phyloP scores from a whole-genome alignment of 2,888 invertebrate species.

The Brachyptera risi region DNA sequence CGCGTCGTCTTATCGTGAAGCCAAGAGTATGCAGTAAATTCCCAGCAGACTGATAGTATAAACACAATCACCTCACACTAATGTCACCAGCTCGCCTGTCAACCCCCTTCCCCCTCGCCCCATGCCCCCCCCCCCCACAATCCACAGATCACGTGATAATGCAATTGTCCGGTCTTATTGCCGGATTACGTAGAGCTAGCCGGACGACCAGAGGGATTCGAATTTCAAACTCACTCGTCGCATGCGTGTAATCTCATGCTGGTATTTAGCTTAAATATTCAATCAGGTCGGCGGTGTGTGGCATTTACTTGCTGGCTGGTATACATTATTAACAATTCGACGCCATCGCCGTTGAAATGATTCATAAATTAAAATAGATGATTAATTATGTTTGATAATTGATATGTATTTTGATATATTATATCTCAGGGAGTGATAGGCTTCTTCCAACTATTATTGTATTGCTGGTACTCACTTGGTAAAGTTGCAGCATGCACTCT shows the following conservation, averaged over 20 bases:
- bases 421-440: too few relatives aligned
- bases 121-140: too few relatives aligned
- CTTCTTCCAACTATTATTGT: too few relatives aligned
- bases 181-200: neutral
- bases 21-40: neutral
- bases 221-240: neutral
- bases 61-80: neutral
- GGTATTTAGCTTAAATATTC: too few relatives aligned
- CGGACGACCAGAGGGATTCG: neutral
- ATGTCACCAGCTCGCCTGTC: slow-evolving; percentile 3
- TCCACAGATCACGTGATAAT: slow-evolving; percentile 7
- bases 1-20: neutral
- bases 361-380: neutral
- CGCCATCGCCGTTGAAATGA: neutral
- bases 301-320: neutral
- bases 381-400: neutral
- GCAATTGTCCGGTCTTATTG: slow-evolving; percentile 14
- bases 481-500: too few relatives aligned
- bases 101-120: too few relatives aligned
- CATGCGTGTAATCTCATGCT: neutral
- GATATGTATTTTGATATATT: too few relatives aligned
- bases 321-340: slow-evolving; percentile 9
- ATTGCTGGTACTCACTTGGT: too few relatives aligned
- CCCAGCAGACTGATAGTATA: too few relatives aligned
- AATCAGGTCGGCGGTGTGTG: too few relatives aligned